Evolutionary conservation across 64 coral and sea anemone genomes (phyloP), one percentile per base, ranked within the genome.

Genomic region (Astreopora myriophthalma): DNA sequence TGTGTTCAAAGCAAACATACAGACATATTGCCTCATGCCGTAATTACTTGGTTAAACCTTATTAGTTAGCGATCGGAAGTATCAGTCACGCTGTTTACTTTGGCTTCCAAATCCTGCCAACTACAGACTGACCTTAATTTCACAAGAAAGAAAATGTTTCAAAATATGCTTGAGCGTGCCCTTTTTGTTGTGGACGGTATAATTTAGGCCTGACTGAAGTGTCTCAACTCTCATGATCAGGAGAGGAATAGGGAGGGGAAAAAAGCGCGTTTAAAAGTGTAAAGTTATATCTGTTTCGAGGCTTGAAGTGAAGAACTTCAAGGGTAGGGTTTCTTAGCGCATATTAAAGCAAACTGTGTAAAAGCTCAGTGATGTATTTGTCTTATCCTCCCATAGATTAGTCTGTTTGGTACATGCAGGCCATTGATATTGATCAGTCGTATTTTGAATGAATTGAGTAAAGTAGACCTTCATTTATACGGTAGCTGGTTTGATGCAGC

Each of bases 21-120:
- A 25, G 48, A 78, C 92, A 93, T 90, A 90, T 94, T 94, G 79
- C 36, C 58, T 89, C 85, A 94, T 90, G 62, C 77, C 79, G 71
- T 96, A 94, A 96, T 96, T 90, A 96, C 87, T 94, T 94, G 87
- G 86, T 94, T 93, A 96, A 96, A 94, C 91, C 84, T 89, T 92
- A 96, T 90, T 93, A 96, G 87, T 71, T 66, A 75, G 33, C 51
- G 69, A 96, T 96, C 92, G 91, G 91, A 93, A 81, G 80, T 80
- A 80, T 51, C 76, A 74, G 78, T 93, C 95, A 90, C 10, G 87
- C 24, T 96, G 73, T 96, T 96, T 90, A 79, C 80, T 55, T 79
- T 86, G 49, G 71, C 33, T 42, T 83, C 80, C 57, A 89, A 89
- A 48, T 87, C 74, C 80, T 89, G 92, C 85, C 71, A 94, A 73